Evolutionary conservation across 2,888 invertebrate species (phyloP).

Genomic region (Teleiodes luculella): DNA sequence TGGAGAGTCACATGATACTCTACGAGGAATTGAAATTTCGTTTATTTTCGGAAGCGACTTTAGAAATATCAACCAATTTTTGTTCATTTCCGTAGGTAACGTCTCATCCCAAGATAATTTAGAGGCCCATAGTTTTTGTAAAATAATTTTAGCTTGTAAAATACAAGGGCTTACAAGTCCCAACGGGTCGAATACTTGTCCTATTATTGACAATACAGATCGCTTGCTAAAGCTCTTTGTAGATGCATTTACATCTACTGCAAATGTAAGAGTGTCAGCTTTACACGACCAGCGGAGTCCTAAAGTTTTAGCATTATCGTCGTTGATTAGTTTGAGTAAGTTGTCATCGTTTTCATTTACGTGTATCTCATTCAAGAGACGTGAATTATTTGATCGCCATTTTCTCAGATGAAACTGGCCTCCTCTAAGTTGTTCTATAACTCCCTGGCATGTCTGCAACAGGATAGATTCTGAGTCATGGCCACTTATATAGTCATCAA

Average conservation of each 20-base stretch:
- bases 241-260: neutral
- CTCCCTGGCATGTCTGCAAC: constrained; percentile 11
- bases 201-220: constrained; percentile 15
- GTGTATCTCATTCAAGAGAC: constrained; percentile 5
- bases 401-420: constrained; percentile 8
- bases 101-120: neutral
- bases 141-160: neutral
- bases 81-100: neutral
- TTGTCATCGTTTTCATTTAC: constrained; percentile 4
- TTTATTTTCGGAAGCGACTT: neutral
- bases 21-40: neutral
- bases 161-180: constrained; percentile 8
- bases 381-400: constrained; percentile 13
- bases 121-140: neutral
- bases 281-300: constrained; percentile 16
- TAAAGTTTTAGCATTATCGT: constrained; percentile 14
- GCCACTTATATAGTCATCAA: neutral
- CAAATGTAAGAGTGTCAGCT: constrained; percentile 12
- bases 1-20: neutral
- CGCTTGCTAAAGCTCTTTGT: constrained; percentile 8
- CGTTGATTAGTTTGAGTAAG: constrained; percentile 6
- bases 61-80: neutral
- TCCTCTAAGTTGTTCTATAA: neutral
- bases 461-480: constrained; percentile 5
- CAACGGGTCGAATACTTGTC: constrained; percentile 19